Evolutionary conservation across 92 coral and sea anemone genomes (phyloP), one percentile per base, ranked within the genome.

Genomic region (Plumapathes pennacea): DNA sequence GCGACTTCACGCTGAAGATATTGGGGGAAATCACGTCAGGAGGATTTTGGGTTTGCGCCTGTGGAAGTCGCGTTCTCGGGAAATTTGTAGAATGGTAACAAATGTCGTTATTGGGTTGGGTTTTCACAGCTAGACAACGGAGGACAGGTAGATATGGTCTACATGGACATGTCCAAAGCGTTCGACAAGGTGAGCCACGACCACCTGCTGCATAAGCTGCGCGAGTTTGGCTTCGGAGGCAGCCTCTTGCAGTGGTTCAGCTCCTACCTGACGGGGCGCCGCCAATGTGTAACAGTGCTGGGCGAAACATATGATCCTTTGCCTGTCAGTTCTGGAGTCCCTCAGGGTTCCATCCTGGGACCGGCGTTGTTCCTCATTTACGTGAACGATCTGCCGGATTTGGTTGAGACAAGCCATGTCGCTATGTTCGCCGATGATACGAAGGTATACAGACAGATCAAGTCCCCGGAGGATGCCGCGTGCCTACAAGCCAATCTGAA

Each of bases 291-390:
- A 11, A 64, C 76, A 0, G 77, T 51, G 10, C 47, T 73, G 9
- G 72, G 88, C 39, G 67, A 62, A 37, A 58, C 68, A 43, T 73
- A 77, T 3, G 26, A 25, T 40, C 33, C 67, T 15, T 65, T 56
- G 4, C 62, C 62, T 23, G 75, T 80, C 12, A 65, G 72, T 32
- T 73, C 88, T 19, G 88, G 82, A 28, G 82, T 74, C 5, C 77
- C 88, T 14, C 71, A 72, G 58, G 75, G 86, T 24, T 80, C 77
- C 18, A 72, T 72, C 18, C 42, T 81, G 38, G 76, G 76, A 24
- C 76, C 75, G 5, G 19, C 54, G 53, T 23, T 70, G 61, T 78
- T 69, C 39, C 67, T 71, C 37, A 30, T 62, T 18, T 79, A 71
- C 31, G 80, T 42, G 40, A 71, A 79, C 69, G 19, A 28, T 20